Evolutionary conservation across 2,113 vertebrate species (phyloP).

Genomic region (Anhinga anhinga): DNA sequence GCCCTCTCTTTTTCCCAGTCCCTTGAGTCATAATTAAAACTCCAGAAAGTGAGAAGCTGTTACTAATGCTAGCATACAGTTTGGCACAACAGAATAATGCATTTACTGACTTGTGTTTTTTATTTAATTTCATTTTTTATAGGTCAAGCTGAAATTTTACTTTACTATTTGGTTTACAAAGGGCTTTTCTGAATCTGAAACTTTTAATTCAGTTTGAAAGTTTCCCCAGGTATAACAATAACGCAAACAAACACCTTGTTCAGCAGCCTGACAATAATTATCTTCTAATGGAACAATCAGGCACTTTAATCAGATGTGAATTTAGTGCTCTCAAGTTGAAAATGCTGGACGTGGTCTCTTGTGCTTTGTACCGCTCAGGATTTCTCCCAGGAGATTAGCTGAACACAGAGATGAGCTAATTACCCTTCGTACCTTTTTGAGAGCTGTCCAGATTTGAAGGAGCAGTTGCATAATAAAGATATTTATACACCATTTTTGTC

Average conservation of each 20-base stretch:
- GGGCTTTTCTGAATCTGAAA: constrained; percentile 60
- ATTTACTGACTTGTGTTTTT: constrained; percentile 68
- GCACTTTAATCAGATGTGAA: constrained; percentile 35
- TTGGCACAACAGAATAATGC: constrained; percentile 70
- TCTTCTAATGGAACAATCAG: constrained; percentile 45
- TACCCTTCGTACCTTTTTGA: not conserved
- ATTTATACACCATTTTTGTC: not conserved
- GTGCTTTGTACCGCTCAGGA: not conserved
- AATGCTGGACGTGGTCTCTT: constrained; percentile 6
- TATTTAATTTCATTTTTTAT: constrained; percentile 74
- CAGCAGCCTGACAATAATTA: constrained; percentile 14
- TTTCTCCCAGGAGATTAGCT: not conserved
- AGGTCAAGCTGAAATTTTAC: constrained; percentile 66
- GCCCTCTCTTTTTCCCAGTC: constrained; percentile 66
- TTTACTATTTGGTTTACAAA: constrained; percentile 69
- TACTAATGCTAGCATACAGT: constrained; percentile 73
- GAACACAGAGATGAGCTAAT: not conserved
- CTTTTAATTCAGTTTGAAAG: constrained; percentile 54
- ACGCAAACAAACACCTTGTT: constrained; percentile 47
- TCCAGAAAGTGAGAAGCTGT: constrained; percentile 78
- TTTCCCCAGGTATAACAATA: constrained; percentile 54
- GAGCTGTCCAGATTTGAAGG: not conserved
- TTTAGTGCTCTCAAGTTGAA: constrained; percentile 9
- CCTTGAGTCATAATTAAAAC: constrained; percentile 83
- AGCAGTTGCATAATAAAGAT: not conserved